A percentile compares a stretch with the other conserved stretches of the same genome.
Conservation (phyloP, 2,797 vertebrate species). For the Buceros bicornis region DNA sequence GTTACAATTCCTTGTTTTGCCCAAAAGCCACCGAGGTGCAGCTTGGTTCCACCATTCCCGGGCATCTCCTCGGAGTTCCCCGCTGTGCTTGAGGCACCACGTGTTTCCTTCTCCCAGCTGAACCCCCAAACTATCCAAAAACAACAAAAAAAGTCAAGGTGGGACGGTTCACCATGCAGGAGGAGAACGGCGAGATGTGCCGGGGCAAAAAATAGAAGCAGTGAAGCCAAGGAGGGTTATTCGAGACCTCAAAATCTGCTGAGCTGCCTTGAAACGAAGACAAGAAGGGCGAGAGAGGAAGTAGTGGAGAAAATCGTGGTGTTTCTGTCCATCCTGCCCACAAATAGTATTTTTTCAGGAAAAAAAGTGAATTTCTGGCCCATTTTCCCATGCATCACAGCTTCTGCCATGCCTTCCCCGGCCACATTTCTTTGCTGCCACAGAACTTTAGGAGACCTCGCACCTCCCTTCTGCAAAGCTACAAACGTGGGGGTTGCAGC, state of each 20-base stretch:
- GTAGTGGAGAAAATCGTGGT: neutral
- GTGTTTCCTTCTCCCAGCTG: neutral
- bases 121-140: neutral
- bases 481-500: neutral
- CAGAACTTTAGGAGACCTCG: neutral
- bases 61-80: neutral
- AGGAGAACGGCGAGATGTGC: neutral
- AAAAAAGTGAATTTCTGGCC: neutral
- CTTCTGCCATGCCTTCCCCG: neutral
- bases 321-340: neutral
- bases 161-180: neutral
- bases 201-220: neutral
- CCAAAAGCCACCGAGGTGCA: neutral
- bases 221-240: neutral
- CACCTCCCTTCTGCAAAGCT: neutral
- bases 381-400: fast-evolving
- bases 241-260: neutral
- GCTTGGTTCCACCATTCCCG: neutral
- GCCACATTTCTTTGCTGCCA: neutral
- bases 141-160: neutral
- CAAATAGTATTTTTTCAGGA: neutral
- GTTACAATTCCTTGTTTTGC: neutral
- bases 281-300: neutral
- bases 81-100: neutral
- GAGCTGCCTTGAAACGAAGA: neutral